These are phyloP conservation scores for Pseudorhiza aurosa DNA, from an alignment of 30 jellyfish, hydroid and myxozoan species.

Conservation along the genomic window DNA sequence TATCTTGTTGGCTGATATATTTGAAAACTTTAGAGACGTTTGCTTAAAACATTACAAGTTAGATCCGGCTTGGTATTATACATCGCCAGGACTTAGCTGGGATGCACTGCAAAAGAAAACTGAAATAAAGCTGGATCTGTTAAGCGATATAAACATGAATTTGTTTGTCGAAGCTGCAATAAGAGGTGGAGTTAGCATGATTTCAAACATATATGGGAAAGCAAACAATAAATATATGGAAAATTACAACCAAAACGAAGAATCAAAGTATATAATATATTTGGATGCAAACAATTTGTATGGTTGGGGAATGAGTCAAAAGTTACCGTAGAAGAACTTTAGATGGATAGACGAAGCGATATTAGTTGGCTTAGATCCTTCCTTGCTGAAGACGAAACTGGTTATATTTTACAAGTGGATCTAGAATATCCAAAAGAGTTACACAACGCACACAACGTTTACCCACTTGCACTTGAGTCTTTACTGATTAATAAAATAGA, in stretches of 20 bases:
- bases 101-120: constrained; percentile 44
- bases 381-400: constrained; percentile 4
- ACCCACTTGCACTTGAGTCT: constrained; percentile 77
- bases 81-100: constrained; percentile 75
- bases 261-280: constrained; percentile 53
- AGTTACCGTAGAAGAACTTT: constrained; percentile 70
- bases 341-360: constrained; percentile 55
- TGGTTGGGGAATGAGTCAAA: constrained; percentile 81
- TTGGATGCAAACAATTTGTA: constrained; percentile 82
- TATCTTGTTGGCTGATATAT: constrained; percentile 55
- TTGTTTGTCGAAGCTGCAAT: constrained; percentile 45
- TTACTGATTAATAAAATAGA: too few relatives aligned
- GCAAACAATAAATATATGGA: constrained; percentile 35
- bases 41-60: constrained; percentile 33
- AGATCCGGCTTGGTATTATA: constrained; percentile 54
- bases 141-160: constrained; percentile 30
- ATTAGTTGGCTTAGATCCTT: not conserved
- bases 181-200: constrained; percentile 46
- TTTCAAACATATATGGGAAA: constrained; percentile 46
- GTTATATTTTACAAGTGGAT: constrained; percentile 57
- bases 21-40: constrained; percentile 31
- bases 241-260: constrained; percentile 4
- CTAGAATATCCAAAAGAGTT: constrained; percentile 68
- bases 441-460: constrained; percentile 67
- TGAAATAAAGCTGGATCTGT: constrained; percentile 21